Evolutionary conservation across 2,888 invertebrate genomes (phyloP).

Genomic region (Microchrysa polita): DNA sequence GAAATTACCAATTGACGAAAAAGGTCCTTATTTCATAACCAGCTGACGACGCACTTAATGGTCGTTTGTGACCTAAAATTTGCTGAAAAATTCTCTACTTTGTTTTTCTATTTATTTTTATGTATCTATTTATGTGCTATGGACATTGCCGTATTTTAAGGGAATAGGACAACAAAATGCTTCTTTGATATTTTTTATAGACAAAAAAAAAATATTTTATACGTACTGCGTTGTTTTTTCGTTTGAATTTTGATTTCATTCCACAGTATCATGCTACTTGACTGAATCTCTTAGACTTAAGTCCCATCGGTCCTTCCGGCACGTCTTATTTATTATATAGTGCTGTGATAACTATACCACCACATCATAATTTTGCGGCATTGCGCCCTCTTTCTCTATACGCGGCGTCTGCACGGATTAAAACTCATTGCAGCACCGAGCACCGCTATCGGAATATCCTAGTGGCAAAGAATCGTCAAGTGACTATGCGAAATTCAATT

Average conservation of each 20-base stretch:
- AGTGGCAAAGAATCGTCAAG: neutral
- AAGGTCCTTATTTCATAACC: neutral
- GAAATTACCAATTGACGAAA: slow-evolving; percentile 15
- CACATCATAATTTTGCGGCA: neutral
- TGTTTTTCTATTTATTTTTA: neutral
- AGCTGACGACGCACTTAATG: slow-evolving; percentile 34
- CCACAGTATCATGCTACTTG: neutral
- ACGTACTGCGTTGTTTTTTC: too few relatives aligned
- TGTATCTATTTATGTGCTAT: too few relatives aligned
- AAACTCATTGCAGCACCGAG: neutral
- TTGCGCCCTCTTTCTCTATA: neutral
- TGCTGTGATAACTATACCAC: neutral
- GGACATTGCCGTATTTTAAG: neutral
- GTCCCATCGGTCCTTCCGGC: neutral
- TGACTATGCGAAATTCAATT: slow-evolving; percentile 37
- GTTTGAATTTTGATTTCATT: too few relatives aligned
- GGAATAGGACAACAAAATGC: neutral
- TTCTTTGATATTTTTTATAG: neutral
- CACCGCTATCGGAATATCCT: too few relatives aligned
- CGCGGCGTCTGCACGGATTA: neutral
- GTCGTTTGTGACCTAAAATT: slow-evolving; percentile 32
- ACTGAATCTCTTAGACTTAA: neutral
- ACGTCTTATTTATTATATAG: slow-evolving; percentile 1
- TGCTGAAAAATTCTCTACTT: slow-evolving; percentile 19
- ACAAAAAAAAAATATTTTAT: too few relatives aligned